Evolutionary conservation across 2,888 invertebrate genomes (phyloP), one percentile per base, ranked within the genome.

Genomic region (Heliconius charithonia): DNA sequence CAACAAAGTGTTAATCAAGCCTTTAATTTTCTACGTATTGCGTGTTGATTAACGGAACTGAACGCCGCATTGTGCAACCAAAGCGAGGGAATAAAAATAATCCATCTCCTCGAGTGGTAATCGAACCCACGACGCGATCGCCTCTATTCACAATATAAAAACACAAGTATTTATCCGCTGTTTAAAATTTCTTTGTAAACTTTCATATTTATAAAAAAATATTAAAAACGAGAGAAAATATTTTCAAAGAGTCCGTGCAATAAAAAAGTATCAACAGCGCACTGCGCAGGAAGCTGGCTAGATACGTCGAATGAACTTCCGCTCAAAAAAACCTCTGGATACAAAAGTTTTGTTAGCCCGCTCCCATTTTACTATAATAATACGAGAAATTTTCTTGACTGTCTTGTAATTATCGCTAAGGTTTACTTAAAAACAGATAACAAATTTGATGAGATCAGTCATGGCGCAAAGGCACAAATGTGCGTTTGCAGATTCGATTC

Each of bases 281-380:
- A 45, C 41, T 69, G 69, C 67, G 13, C 69, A 41, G 69, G 69
- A 72, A 59, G 72, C 72, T 19, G 19, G 51, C 2, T 37, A 32
- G 59, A 72, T 72, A 59, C 72, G 72, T 72, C 59, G 72, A 72
- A 72, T 59, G 37, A 56, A 59, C 72, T 72, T 72, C 72, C 72
- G 59, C 72, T n/a, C 32, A 72, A 72, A 72, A 66, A 72, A 59
- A 72, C n/a, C 32, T n/a, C 72, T 32, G 72, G 32, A 25, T 59
- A 59, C 72, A 37, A 72, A 69, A 59, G 72, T 67, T 69, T 25
- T 69, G 69, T 25, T 69, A 25, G 69, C 12, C 32, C n/a, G 59
- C 72, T 45, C 2, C 51, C n/a, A 29, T 71, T 51, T 29, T 51
- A 59, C 10, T n/a, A n/a, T n/a, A 59, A 59, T 59, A 59, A 45